phyloP scores from a whole-genome alignment of 2,888 invertebrate genomes.

The Drepana falcataria region DNA sequence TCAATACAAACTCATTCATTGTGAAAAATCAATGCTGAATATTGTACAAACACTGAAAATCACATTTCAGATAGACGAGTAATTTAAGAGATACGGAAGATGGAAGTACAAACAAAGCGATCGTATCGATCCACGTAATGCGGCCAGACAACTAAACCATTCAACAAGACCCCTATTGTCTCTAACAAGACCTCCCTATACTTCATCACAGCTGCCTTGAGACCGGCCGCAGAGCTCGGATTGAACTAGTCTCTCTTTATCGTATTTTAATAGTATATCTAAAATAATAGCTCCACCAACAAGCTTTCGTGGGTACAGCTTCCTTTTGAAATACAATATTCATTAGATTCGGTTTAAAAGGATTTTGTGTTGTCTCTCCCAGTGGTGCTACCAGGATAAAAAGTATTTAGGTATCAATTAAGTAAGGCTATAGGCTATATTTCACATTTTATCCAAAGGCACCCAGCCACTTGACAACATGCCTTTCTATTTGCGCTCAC shows the following conservation, averaged over 20 bases:
- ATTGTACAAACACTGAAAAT: background rate
- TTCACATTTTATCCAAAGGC: too few species aligned
- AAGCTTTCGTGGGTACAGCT: too few species aligned
- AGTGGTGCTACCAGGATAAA: too few species aligned
- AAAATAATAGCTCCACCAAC: background rate
- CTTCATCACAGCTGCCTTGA: slow-evolving; percentile 2
- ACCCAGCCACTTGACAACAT: too few species aligned
- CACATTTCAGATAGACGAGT: background rate
- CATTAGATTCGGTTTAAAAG: background rate
- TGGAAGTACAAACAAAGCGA: slow-evolving; percentile 34
- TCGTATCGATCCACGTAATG: slow-evolving; percentile 31
- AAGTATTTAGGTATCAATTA: too few species aligned
- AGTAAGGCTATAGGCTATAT: too few species aligned
- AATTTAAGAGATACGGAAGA: slow-evolving; percentile 1
- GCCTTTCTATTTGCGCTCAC: too few species aligned
- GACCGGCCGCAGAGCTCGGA: slow-evolving; percentile 8
- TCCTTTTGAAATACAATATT: background rate
- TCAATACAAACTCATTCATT: background rate
- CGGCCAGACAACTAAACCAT: slow-evolving; percentile 8
- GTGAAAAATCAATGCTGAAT: background rate
- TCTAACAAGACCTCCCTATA: slow-evolving; percentile 8
- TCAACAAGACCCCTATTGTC: slow-evolving; percentile 12
- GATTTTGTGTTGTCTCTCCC: background rate
- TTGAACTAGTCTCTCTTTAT: slow-evolving; percentile 8
- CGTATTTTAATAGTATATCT: slow-evolving; percentile 12